These are phyloP conservation scores for Sarcophaga carnaria DNA, from an alignment of 2,888 invertebrate genomes.

Conservation along the genomic window DNA sequence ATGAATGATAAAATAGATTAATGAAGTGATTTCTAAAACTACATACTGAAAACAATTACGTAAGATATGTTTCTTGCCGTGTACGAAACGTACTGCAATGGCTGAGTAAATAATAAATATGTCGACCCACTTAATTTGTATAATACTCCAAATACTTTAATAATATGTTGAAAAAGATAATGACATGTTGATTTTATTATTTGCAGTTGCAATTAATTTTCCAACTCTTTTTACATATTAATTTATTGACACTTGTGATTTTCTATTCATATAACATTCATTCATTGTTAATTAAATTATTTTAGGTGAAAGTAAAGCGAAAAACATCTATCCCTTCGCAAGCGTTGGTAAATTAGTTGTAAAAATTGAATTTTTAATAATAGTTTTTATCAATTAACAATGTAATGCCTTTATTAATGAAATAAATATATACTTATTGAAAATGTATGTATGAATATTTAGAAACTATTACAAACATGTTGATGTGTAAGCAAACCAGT, in stretches of 20 bases:
- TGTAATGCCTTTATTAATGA: constrained; percentile 46
- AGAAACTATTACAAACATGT: constrained; percentile 30
- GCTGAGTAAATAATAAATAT: too few species aligned
- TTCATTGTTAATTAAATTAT: neutral
- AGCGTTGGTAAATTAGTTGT: constrained; percentile 26
- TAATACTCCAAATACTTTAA: neutral
- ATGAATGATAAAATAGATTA: too few species aligned
- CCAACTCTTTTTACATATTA: too few species aligned
- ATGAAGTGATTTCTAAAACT: neutral
- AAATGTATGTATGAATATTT: neutral
- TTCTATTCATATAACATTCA: too few species aligned
- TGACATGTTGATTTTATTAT: neutral
- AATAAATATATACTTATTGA: constrained; percentile 18
- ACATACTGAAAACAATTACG: neutral
- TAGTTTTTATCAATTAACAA: constrained; percentile 16
- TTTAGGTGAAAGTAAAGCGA: too few species aligned
- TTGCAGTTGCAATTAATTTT: too few species aligned
- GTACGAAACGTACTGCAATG: too few species aligned
- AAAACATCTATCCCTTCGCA: neutral
- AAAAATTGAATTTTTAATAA: constrained; percentile 20
- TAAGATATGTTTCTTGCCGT: too few species aligned
- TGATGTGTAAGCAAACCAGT: constrained; percentile 44
- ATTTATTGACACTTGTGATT: too few species aligned
- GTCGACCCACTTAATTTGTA: neutral
- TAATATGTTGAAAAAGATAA: neutral